Percentiles rank a stretch among this genome's conserved stretches.
Evolutionary conservation across 2,888 invertebrate species (phyloP).

Genomic region (Perdita meconis): DNA sequence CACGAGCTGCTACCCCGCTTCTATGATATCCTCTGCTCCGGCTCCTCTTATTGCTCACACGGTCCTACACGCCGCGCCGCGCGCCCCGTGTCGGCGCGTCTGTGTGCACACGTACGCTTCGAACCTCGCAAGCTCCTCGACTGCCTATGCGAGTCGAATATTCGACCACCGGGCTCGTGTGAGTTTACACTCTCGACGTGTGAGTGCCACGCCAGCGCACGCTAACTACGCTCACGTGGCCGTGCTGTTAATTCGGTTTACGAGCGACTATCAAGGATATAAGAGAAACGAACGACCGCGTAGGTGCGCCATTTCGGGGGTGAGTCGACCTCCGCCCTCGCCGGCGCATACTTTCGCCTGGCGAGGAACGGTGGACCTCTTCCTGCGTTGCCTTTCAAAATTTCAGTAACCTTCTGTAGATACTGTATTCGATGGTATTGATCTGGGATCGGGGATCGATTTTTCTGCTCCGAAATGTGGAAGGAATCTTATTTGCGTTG

Average conservation of each 20-base stretch:
- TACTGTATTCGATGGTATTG: too few relatives aligned
- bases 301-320: slow-evolving; percentile 54
- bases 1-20: slow-evolving; percentile 64
- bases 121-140: slow-evolving; percentile 38
- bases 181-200: too few relatives aligned
- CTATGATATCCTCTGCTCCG: slow-evolving; percentile 65
- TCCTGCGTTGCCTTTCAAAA: too few relatives aligned
- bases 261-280: slow-evolving; percentile 75
- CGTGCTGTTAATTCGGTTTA: slow-evolving; percentile 78
- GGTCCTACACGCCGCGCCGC: slow-evolving; percentile 11
- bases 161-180: slow-evolving; percentile 27
- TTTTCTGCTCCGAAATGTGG: too few relatives aligned
- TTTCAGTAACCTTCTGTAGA: too few relatives aligned
- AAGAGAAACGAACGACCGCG: slow-evolving; percentile 69
- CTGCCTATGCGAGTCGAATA: slow-evolving; percentile 17
- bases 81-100: not conserved
- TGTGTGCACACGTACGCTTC: slow-evolving; percentile 16
- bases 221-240: slow-evolving; percentile 50
- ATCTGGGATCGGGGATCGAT: too few relatives aligned
- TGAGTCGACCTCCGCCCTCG: slow-evolving; percentile 21
- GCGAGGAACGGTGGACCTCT: not conserved
- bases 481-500: too few relatives aligned
- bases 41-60: slow-evolving; percentile 73
- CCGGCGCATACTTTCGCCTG: not conserved
- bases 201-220: slow-evolving; percentile 51